Base-by-base conservation (phyloP, 1,140 invertebrate species). In the Papilio aristodemus region DNA sequence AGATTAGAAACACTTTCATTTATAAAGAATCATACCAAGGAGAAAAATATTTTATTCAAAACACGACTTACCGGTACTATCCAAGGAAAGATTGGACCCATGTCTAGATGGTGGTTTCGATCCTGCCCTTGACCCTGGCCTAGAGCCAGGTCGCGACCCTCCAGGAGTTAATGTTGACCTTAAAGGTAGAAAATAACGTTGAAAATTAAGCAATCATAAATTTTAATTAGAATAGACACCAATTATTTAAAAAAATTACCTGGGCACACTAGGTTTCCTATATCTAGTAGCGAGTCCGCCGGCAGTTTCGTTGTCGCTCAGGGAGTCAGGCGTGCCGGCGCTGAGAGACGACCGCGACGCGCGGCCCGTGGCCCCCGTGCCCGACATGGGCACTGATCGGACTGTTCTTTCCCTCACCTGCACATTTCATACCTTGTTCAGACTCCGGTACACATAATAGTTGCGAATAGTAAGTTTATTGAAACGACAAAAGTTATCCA, bases 21-120 rank as follows among this genome's bases (percentile, higher is more conserved):
- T 32, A 6, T 32, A 32, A 32, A 6, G 2, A 32, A 32, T 32
- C 2, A 32, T 11, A 1, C 19, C 6, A 22, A 50, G 2, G 0
- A 22, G 0, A 10, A 17, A 22, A 19, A 32, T 32, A 32, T 7
- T 43, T 50, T 3, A 22, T 22, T 50, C 10, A 25, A 54, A 54
- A 4, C 11, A 37, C 13, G 46, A 76, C 72, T 87, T 91, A 97
- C 96, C 95, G 83, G 96, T 96, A 84, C 96, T 97, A 84, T 98
- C 97, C 67, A 98, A 92, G 19, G 97, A 98, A 57, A 97, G 94
- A 78, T 97, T 97, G 37, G 98, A 99, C 71, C 97, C 97, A 82
- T 98, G 96, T 81, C 97, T 94, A 83, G 97, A 98, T 19, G 97
- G 96, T 76, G 97, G 97, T 87, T 97, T 97, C 38, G 96, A 96